Evolutionary conservation across 2,113 vertebrate species (phyloP).

Genomic region (Galeopterus variegatus): DNA sequence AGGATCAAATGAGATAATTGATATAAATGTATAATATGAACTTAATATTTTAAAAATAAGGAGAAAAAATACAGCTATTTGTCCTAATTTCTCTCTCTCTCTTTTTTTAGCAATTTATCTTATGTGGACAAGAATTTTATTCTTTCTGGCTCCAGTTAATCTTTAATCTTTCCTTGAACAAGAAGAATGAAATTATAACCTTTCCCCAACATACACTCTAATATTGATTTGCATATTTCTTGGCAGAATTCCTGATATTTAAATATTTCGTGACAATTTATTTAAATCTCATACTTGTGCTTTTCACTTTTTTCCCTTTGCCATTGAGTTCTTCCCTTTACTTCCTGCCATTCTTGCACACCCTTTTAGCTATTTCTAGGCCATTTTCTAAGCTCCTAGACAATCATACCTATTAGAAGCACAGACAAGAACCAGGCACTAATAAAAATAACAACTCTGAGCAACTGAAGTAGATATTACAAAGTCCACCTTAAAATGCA

Average conservation of each 20-base stretch:
- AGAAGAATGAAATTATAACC: not conserved
- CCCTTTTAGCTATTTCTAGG: conserved; percentile 36
- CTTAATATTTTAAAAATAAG: conserved; percentile 7
- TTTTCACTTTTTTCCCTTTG: not conserved
- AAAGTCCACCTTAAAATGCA: not conserved
- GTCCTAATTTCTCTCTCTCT: not conserved
- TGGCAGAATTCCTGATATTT: not conserved
- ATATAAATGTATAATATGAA: not conserved
- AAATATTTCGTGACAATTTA: conserved; percentile 20
- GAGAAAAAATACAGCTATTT: conserved; percentile 25
- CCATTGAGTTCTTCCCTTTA: not conserved
- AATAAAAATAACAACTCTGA: conserved; percentile 4
- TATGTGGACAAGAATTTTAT: not conserved
- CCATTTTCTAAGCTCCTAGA: not conserved
- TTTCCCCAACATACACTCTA: not conserved
- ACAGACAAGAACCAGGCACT: conserved; percentile 25
- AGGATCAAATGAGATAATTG: not conserved
- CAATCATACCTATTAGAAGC: not conserved
- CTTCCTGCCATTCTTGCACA: not conserved
- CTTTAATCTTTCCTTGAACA: conserved; percentile 44
- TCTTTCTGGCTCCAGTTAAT: not conserved
- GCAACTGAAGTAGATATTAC: not conserved
- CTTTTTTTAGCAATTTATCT: not conserved
- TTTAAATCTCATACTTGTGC: not conserved
- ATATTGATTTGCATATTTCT: conserved; percentile 13